Conservation (phyloP, 2,797 vertebrate species). For the Onychomys arenicola region DNA sequence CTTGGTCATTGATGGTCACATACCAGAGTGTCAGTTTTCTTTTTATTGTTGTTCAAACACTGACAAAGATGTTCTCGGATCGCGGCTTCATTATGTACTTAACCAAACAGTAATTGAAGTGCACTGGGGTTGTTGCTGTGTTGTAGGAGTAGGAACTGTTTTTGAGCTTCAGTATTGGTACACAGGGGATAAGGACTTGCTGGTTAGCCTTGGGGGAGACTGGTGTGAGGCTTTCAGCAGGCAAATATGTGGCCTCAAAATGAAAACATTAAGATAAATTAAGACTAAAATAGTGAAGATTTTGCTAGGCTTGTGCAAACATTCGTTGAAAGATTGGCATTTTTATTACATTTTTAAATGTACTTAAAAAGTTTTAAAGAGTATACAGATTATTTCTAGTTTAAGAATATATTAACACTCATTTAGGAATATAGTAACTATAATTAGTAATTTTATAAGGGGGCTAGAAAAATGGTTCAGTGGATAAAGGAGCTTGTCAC, state of each 20-base stretch:
- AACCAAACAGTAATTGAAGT: slow-evolving; percentile 53
- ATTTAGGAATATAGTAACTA: slow-evolving; percentile 49
- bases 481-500: neutral
- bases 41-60: slow-evolving; percentile 65
- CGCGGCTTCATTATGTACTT: slow-evolving; percentile 61
- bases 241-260: slow-evolving; percentile 72
- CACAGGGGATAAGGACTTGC: slow-evolving; percentile 58
- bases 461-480: neutral
- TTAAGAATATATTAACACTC: slow-evolving; percentile 15
- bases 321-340: slow-evolving; percentile 57
- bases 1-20: slow-evolving; percentile 61
- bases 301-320: slow-evolving; percentile 48
- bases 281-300: slow-evolving; percentile 51
- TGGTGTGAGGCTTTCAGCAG: slow-evolving; percentile 56
- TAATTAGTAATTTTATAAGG: slow-evolving; percentile 54
- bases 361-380: slow-evolving; percentile 55
- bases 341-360: slow-evolving; percentile 58
- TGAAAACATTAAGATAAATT: slow-evolving; percentile 67
- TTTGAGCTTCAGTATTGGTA: slow-evolving; percentile 57
- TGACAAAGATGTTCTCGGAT: slow-evolving; percentile 64
- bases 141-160: slow-evolving; percentile 63
- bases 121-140: slow-evolving; percentile 53
- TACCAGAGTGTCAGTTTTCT: slow-evolving; percentile 66
- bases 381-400: slow-evolving; percentile 37
- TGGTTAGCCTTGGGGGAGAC: slow-evolving; percentile 75